phyloP scores from a whole-genome alignment of 92 coral and sea anemone genomes.

The Umimayanthus chanpuru region DNA sequence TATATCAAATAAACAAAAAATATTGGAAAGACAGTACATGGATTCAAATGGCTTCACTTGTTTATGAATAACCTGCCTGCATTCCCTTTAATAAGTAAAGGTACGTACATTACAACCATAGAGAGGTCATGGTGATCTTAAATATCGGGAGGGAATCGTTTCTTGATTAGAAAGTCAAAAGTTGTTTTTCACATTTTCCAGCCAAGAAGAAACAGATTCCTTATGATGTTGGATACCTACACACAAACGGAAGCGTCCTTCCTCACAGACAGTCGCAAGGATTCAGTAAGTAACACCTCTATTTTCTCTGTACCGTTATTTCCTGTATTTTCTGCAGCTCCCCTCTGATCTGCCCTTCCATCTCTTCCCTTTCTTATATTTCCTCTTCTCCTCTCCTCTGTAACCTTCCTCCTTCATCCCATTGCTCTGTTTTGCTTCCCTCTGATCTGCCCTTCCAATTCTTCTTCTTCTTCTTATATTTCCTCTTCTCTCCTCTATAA shows the following conservation, averaged over 20 bases:
- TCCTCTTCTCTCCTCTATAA: too few species aligned
- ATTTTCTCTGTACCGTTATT: neutral
- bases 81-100: too few species aligned
- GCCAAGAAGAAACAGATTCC: conserved; percentile 12
- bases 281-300: conserved; percentile 14
- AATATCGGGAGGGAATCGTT: too few species aligned
- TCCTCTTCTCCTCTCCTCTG: neutral
- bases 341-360: neutral
- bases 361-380: neutral
- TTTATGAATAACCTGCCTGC: too few species aligned
- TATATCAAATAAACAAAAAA: too few species aligned
- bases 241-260: conserved; percentile 43
- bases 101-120: too few species aligned
- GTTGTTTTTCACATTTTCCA: neutral
- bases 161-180: too few species aligned
- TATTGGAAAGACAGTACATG: too few species aligned
- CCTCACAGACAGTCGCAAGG: conserved; percentile 28
- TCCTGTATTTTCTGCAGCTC: neutral
- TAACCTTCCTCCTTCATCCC: neutral
- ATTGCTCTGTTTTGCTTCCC: neutral
- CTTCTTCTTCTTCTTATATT: too few species aligned
- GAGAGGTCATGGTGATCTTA: too few species aligned
- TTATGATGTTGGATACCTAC: conserved; percentile 36
- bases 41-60: too few species aligned
- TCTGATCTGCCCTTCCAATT: neutral